Evolutionary conservation across 2,888 invertebrate species (phyloP).

Genomic region (Torymus texanus): DNA sequence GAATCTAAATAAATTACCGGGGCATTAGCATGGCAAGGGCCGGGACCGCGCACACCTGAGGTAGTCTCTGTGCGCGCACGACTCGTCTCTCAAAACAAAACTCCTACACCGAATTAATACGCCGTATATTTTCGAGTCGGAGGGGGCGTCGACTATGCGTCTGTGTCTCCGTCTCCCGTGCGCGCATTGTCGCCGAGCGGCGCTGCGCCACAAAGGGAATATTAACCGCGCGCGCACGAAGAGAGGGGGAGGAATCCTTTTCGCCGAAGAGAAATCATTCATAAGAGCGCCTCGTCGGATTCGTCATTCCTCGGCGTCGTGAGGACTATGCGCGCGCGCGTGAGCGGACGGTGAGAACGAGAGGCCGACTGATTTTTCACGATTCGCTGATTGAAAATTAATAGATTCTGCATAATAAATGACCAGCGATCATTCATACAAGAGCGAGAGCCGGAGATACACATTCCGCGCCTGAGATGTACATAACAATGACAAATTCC

Average conservation of each 20-base stretch:
- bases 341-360: neutral
- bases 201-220: slow-evolving; percentile 22
- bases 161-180: too few relatives aligned
- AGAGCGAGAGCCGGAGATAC: neutral
- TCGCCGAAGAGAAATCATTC: slow-evolving; percentile 35
- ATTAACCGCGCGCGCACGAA: neutral
- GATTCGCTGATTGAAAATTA: slow-evolving; percentile 39
- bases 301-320: neutral
- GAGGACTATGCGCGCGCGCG: too few relatives aligned
- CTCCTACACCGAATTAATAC: slow-evolving; percentile 36
- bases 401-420: slow-evolving; percentile 39
- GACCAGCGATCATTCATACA: slow-evolving; percentile 23
- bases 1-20: too few relatives aligned
- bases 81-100: neutral
- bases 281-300: slow-evolving; percentile 13
- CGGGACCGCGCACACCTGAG: neutral
- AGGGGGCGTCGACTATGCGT: neutral
- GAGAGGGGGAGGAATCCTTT: neutral
- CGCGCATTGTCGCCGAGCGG: neutral
- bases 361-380: slow-evolving; percentile 9
- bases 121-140: slow-evolving; percentile 24
- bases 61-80: slow-evolving; percentile 2
- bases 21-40: neutral
- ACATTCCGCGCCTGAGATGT: neutral
- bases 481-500: slow-evolving; percentile 47